phyloP scores from a whole-genome alignment of 2,797 vertebrate species.

The Cuniculus paca region DNA sequence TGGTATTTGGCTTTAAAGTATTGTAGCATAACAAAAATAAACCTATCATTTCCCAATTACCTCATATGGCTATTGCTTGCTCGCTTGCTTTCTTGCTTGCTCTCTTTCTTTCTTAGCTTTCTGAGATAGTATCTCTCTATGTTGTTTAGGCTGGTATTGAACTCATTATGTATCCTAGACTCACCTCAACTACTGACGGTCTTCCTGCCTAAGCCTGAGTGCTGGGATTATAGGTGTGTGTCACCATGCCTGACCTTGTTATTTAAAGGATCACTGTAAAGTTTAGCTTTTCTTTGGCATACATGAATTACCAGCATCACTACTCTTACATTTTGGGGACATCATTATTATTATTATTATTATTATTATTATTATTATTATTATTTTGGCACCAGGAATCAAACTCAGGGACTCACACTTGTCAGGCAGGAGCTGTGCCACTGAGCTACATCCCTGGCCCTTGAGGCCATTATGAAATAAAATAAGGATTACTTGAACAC shows the following conservation, averaged over 20 bases:
- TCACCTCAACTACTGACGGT: background rate
- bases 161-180: background rate
- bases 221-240: background rate
- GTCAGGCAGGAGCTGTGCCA: too few species aligned
- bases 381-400: too few species aligned
- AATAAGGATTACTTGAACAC: background rate
- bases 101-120: background rate
- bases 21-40: conserved; percentile 35
- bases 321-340: background rate
- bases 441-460: too few species aligned
- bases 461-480: background rate
- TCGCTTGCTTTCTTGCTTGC: background rate
- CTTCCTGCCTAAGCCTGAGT: background rate
- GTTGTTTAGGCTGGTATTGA: background rate
- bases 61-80: background rate
- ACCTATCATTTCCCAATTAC: conserved; percentile 3
- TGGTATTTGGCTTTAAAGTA: conserved; percentile 25
- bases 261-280: background rate
- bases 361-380: too few species aligned
- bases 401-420: too few species aligned
- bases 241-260: background rate
- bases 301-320: background rate
- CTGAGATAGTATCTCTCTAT: background rate
- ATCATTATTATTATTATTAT: too few species aligned
- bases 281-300: background rate